phyloP scores from a whole-genome alignment of 2,888 invertebrate species.

The Scaptomyza flava region DNA sequence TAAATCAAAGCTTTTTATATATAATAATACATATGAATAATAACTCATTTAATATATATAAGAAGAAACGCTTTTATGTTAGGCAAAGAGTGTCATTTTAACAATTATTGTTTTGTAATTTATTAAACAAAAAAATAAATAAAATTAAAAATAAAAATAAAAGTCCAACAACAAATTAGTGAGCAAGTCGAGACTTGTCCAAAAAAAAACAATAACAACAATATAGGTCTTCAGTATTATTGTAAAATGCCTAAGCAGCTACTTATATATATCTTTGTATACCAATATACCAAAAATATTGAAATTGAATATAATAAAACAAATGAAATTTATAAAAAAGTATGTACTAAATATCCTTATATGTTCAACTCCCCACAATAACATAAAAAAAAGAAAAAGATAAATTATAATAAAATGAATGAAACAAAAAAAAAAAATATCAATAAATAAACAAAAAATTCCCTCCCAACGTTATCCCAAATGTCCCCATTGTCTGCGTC shows the following conservation, averaged over 20 bases:
- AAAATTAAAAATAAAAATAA: constrained; percentile 2
- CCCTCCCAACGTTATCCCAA: constrained; percentile 84
- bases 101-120: constrained; percentile 18
- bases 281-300: constrained; percentile 30
- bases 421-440: constrained; percentile 38
- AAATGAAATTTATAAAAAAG: constrained; percentile 52
- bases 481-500: constrained; percentile 92
- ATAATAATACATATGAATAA: constrained; percentile 23
- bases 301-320: constrained; percentile 41
- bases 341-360: constrained; percentile 77
- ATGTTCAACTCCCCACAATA: constrained; percentile 82
- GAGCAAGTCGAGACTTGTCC: constrained; percentile 45
- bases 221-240: constrained; percentile 80
- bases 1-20: constrained; percentile 70
- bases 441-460: constrained; percentile 37
- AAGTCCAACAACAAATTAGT: constrained; percentile 34
- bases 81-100: constrained; percentile 21
- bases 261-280: constrained; percentile 41
- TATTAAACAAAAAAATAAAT: background rate
- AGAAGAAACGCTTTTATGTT: constrained; percentile 29
- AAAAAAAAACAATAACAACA: constrained; percentile 35
- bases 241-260: constrained; percentile 53
- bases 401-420: constrained; percentile 28
- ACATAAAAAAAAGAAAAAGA: constrained; percentile 40
- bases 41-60: constrained; percentile 32